Conservation (phyloP, 2,113 vertebrate genomes). For the Chrysemys picta region DNA sequence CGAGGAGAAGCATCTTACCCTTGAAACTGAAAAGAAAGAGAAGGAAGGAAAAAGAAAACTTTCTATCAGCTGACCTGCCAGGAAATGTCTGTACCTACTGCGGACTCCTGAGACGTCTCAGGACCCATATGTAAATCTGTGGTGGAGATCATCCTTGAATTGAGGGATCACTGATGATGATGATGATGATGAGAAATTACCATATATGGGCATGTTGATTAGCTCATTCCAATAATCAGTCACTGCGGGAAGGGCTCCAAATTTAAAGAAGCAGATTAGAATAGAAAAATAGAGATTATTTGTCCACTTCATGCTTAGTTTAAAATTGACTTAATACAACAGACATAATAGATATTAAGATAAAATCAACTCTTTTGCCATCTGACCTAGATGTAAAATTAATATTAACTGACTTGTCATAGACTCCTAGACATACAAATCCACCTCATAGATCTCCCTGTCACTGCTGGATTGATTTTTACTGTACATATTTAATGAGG, state of each 20-base stretch:
- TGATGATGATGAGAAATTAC: too few species aligned
- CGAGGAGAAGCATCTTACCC: too few species aligned
- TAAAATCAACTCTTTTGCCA: neutral
- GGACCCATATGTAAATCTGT: too few species aligned
- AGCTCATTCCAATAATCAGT: neutral
- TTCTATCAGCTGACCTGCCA: too few species aligned
- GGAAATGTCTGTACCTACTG: too few species aligned
- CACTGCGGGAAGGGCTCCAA: neutral
- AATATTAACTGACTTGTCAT: neutral
- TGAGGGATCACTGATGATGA: too few species aligned
- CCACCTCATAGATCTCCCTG: neutral
- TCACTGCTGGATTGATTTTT: neutral
- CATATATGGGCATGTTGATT: neutral
- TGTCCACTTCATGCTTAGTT: neutral
- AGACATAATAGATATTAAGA: neutral
- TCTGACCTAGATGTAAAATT: neutral
- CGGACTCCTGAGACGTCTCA: too few species aligned
- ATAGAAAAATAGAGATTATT: neutral
- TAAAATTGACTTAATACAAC: neutral
- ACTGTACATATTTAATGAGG: neutral
- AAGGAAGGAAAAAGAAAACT: too few species aligned
- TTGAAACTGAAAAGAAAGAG: too few species aligned
- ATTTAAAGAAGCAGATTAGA: neutral
- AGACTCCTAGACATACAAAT: neutral
- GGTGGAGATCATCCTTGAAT: too few species aligned